Evolutionary conservation across 2,113 vertebrate species (phyloP), one percentile per base, ranked within the genome.

Genomic region (Siphamia tubifer): DNA sequence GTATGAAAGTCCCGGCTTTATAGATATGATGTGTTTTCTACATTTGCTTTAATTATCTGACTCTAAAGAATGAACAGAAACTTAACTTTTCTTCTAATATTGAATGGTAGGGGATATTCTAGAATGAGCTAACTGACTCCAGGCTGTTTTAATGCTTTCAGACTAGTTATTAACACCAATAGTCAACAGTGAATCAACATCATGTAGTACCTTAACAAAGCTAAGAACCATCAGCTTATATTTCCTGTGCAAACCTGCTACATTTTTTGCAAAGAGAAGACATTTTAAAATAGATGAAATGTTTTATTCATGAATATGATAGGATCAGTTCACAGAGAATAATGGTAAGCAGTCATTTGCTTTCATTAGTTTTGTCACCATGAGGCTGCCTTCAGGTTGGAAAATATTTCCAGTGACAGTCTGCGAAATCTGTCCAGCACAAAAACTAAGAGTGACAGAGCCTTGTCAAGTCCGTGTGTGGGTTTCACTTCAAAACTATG

Each of bases 401-500:
- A 16, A 15, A 25, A 17, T 25, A 8, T 43, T 71, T 34, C 16
- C 42, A 48, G 30, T 2, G 15, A 17, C 4, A 5, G 2, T 32
- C 2, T 11, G 34, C 1, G 15, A 63, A 4, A 31, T 34, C 55
- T 57, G 44, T 71, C 8, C n/a, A 55, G 25, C 12, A 23, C 20
- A 8, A 15, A 10, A 5, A 36, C 16, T 62, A 27, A 47, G 17
- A 35, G 20, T n/a, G 20, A 13, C 38, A 65, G 30, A 31, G 40
- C 42, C 25, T 32, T 35, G 20, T 67, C 63, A 40, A 47, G 63
- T 39, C 9, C 4, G 28, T 58, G 53, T 67, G 79, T 80, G 64
- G 69, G 75, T 42, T 61, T 62, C 6, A 53, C 53, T 68, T 84
- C 9, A 74, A 42, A 64, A 34, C 20, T 35, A 48, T 87, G 79